These are phyloP conservation scores for Umimayanthus kanabou DNA, from an alignment of 92 coral and sea anemone species.

Conservation along the genomic window DNA sequence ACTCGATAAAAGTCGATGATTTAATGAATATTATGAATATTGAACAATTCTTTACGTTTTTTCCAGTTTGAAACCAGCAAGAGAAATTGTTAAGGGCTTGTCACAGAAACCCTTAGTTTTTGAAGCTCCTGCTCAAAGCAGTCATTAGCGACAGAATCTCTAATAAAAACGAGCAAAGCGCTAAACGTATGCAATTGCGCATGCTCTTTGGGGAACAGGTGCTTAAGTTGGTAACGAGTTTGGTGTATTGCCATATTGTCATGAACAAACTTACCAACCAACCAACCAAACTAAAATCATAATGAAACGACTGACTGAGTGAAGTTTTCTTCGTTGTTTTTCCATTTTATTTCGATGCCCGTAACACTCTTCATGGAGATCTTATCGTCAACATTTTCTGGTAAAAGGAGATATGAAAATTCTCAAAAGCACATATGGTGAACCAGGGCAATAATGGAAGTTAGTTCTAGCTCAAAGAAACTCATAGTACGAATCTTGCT, in stretches of 20 bases:
- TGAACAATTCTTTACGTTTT: not conserved
- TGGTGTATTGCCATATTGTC: slow-evolving; percentile 74
- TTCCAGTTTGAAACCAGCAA: not conserved
- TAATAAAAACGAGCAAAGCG: slow-evolving; percentile 37
- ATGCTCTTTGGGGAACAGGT: slow-evolving; percentile 72
- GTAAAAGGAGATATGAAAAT: slow-evolving; percentile 27
- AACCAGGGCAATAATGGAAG: slow-evolving; percentile 72
- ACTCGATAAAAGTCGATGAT: slow-evolving; percentile 31
- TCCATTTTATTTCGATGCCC: not conserved
- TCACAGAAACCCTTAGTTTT: not conserved
- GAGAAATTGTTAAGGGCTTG: not conserved
- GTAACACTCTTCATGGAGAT: slow-evolving; percentile 11
- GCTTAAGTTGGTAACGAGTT: slow-evolving; percentile 62
- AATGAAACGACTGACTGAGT: slow-evolving; percentile 2
- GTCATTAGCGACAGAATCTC: slow-evolving; percentile 38
- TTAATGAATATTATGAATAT: slow-evolving; percentile 35
- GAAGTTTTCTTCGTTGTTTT: not conserved
- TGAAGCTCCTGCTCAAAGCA: slow-evolving; percentile 4
- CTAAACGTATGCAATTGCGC: slow-evolving; percentile 39
- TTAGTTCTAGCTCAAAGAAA: slow-evolving; percentile 88
- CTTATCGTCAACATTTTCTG: slow-evolving; percentile 25
- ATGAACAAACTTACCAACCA: slow-evolving; percentile 79
- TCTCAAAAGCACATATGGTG: slow-evolving; percentile 34
- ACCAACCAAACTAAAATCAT: slow-evolving; percentile 52
- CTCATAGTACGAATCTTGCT: slow-evolving; percentile 81